Base-by-base conservation (phyloP, 1,140 invertebrate species). In the Halictus rubicundus region DNA sequence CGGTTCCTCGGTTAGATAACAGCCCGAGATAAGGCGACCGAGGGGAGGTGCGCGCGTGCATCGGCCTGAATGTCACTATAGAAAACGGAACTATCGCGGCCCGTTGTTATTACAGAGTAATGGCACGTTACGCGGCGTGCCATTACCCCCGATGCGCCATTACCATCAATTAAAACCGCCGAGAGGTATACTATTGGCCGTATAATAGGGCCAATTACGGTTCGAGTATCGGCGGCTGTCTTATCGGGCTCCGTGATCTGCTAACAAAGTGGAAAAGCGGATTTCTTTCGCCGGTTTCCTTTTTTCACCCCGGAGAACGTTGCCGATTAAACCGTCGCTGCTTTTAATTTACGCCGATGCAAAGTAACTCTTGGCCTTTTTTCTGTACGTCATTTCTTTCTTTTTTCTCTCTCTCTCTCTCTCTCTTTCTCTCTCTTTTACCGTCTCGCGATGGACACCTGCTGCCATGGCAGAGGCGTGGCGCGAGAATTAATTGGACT, bases 81-180 rank as follows among this genome's bases (percentile, higher is more conserved):
- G 16, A 39, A 39, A 42, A 64, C 32, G 14, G 12, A n/a, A 25
- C 16, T 61, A 61, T 60, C n/a, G 32, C 8, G 54, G 21, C 74
- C 0, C 27, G 66, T 57, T 39, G 49, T 75, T 75, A 68, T 68
- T 75, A 68, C 23, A 27, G 19, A 9, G 54, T 49, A 70, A 77
- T 60, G 5, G 4, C 23, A 16, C 57, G 74, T 32, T 37, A 42
- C 61, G 27, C 37, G 32, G 16, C n/a, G 19, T 5, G 59, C 16
- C 54, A 46, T 46, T 37, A 66, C 66, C 21, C 52, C 6, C 49
- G 21, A 64, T 39, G 19, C 39, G 37, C 19, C 23, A 60, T 25
- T 54, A 42, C 42, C 27, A 49, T 54, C 21, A n/a, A 76, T 76
- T 76, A 76, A 69, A 76, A 59, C 21, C 16, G 25, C 19, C 4